Evolutionary conservation across 2,113 vertebrate genomes (phyloP).

Genomic region (Carassius auratus): DNA sequence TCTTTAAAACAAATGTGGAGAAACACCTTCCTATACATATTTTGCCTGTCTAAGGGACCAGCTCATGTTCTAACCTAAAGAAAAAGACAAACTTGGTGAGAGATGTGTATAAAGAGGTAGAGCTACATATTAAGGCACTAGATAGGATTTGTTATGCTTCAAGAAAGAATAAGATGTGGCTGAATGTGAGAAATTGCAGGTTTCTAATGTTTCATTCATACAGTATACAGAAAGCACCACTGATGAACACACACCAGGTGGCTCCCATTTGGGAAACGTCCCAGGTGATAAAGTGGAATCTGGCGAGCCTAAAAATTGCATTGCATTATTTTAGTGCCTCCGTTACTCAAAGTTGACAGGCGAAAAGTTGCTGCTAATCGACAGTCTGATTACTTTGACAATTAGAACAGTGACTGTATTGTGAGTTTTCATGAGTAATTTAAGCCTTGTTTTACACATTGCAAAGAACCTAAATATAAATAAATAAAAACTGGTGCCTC

Average conservation of each 20-base stretch:
- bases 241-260: slow-evolving; percentile 39
- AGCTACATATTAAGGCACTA: not conserved
- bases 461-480: not conserved
- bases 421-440: slow-evolving; percentile 1
- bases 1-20: not conserved
- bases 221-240: not conserved
- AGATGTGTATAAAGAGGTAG: not conserved
- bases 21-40: not conserved
- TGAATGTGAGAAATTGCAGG: slow-evolving; percentile 1
- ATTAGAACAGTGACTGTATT: slow-evolving; percentile 20
- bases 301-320: slow-evolving; percentile 20
- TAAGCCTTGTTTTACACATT: not conserved
- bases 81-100: not conserved
- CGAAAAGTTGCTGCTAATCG: slow-evolving; percentile 21
- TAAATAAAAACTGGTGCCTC: not conserved
- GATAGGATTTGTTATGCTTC: not conserved
- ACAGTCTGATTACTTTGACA: slow-evolving; percentile 32
- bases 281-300: slow-evolving; percentile 35
- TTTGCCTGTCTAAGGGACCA: not conserved
- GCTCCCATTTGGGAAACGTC: slow-evolving; percentile 28
- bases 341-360: slow-evolving; percentile 34
- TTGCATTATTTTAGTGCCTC: slow-evolving; percentile 34
- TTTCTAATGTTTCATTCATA: slow-evolving; percentile 34
- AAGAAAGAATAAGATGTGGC: not conserved
- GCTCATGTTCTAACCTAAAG: not conserved